Evolutionary conservation across 2,797 vertebrate genomes (phyloP).

Genomic region (Geotrypetes seraphini): DNA sequence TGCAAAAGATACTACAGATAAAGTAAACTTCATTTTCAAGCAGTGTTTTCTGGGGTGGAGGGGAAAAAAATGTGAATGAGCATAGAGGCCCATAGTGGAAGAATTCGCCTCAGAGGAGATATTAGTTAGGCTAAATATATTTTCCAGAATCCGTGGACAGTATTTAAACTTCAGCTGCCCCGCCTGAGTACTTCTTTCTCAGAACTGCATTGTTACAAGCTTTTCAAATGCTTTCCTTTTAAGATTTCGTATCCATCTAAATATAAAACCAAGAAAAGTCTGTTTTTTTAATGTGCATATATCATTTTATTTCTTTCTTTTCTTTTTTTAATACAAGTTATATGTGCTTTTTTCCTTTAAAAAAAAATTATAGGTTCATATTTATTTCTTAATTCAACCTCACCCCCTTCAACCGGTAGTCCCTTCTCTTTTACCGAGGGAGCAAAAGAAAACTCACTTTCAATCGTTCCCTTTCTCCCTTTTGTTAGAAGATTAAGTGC

Average conservation of each 20-base stretch:
- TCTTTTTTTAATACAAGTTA: too few species aligned
- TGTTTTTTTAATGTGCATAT: too few species aligned
- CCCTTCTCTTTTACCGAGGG: conserved; percentile 26
- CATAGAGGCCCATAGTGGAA: conserved; percentile 28
- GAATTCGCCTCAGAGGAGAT: conserved; percentile 20
- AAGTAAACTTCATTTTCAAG: conserved; percentile 60
- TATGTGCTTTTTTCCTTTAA: too few species aligned
- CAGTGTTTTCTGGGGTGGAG: conserved; percentile 30
- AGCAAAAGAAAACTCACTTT: conserved; percentile 28
- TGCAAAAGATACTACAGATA: conserved; percentile 15
- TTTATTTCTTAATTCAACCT: conserved; percentile 11
- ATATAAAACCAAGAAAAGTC: too few species aligned
- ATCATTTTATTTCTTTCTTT: too few species aligned
- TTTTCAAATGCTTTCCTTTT: too few species aligned
- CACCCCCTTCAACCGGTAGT: conserved; percentile 23
- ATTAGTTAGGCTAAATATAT: conserved; percentile 15
- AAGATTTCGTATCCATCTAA: too few species aligned
- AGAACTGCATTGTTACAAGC: conserved; percentile 3
- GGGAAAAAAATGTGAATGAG: conserved; percentile 23
- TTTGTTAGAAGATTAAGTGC: conserved; percentile 37
- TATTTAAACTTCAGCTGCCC: conserved; percentile 14
- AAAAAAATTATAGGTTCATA: conserved; percentile 4
- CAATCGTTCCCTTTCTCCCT: conserved; percentile 13
- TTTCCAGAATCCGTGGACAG: conserved; percentile 34
- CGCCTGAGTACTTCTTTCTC: conserved; percentile 6